Evolutionary conservation across 2,113 vertebrate genomes (phyloP).

Genomic region (Terrapene triunguis): DNA sequence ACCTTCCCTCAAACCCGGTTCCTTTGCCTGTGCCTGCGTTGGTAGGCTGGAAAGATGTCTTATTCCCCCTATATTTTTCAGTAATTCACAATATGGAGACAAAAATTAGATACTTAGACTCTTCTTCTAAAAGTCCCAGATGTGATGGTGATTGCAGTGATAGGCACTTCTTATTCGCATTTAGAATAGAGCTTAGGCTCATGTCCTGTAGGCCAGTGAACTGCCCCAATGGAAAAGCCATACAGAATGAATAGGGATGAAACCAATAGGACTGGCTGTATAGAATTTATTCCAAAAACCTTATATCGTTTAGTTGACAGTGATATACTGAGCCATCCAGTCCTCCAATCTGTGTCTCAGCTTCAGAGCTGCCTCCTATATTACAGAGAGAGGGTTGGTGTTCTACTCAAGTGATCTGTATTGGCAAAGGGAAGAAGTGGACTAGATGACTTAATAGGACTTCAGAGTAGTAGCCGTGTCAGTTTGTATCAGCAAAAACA

Average conservation of each 20-base stretch:
- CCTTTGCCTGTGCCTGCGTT: constrained; percentile 90
- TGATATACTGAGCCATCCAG: background rate
- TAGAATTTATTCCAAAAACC: background rate
- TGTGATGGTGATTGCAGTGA: background rate
- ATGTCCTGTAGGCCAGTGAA: background rate
- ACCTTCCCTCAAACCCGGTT: constrained; percentile 87
- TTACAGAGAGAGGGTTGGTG: background rate
- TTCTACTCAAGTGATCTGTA: background rate
- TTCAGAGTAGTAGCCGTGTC: too few species aligned
- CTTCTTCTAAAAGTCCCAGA: background rate
- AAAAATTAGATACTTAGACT: background rate
- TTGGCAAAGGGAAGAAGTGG: background rate
- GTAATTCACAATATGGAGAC: background rate
- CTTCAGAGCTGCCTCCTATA: background rate
- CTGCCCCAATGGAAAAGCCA: background rate
- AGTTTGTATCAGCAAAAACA: too few species aligned
- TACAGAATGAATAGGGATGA: background rate
- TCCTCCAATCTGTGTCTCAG: background rate
- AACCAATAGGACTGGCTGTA: background rate
- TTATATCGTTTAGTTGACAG: background rate
- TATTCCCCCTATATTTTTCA: background rate
- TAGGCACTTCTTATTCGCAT: background rate
- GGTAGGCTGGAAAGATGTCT: constrained; percentile 82
- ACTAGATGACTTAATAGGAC: too few species aligned
- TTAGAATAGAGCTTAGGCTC: background rate